A percentile compares a stretch with the other conserved stretches of the same genome.
Conservation (phyloP, 1,140 invertebrate species). For the Linepithema humile region DNA sequence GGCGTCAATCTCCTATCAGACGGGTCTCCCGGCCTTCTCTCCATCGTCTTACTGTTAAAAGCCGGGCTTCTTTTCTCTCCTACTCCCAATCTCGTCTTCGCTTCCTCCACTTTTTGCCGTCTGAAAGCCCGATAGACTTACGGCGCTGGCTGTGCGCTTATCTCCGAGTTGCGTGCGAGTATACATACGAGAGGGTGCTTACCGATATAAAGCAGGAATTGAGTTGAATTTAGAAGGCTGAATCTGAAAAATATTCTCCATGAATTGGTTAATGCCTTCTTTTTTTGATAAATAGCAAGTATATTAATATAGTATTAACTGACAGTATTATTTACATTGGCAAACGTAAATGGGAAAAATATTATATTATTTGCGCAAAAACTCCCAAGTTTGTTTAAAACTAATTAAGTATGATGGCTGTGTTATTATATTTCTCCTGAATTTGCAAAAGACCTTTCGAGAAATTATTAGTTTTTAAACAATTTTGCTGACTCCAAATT, state of each 20-base stretch:
- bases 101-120: slow-evolving; percentile 51
- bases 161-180: slow-evolving; percentile 47
- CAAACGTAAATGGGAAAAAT: too few relatives aligned
- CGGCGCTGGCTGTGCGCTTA: slow-evolving; percentile 32
- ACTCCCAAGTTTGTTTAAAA: too few relatives aligned
- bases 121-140: slow-evolving; percentile 53
- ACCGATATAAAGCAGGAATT: slow-evolving; percentile 37
- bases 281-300: too few relatives aligned
- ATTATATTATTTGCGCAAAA: too few relatives aligned
- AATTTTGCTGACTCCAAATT: too few relatives aligned
- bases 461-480: too few relatives aligned
- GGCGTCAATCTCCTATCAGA: slow-evolving; percentile 68
- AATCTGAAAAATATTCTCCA: slow-evolving; percentile 5
- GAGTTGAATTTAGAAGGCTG: slow-evolving; percentile 24
- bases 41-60: slow-evolving; percentile 68
- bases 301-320: too few relatives aligned
- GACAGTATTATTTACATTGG: too few relatives aligned
- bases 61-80: slow-evolving; percentile 55
- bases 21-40: slow-evolving; percentile 31
- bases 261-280: too few relatives aligned
- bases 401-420: too few relatives aligned
- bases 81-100: slow-evolving; percentile 45
- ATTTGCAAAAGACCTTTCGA: too few relatives aligned
- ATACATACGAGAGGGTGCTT: slow-evolving; percentile 20
- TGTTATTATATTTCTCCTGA: too few relatives aligned